Evolutionary conservation across 2,113 vertebrate genomes (phyloP).

Genomic region (Vulpes vulpes): DNA sequence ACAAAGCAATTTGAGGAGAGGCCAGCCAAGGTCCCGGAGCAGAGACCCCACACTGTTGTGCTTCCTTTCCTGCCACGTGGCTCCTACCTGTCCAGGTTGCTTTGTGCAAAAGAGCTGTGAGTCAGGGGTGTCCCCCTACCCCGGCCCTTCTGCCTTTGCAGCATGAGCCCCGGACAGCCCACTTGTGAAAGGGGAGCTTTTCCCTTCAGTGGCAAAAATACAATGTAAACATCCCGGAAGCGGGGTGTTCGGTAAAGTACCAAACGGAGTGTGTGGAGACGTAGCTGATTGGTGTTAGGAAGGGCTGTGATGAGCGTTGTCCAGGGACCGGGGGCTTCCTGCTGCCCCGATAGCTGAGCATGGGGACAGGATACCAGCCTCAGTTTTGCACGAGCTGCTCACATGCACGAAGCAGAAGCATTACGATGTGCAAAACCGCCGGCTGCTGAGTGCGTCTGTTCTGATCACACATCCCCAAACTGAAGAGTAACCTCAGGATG

Average conservation of each 20-base stretch:
- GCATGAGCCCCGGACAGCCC: neutral
- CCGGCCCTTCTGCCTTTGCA: slow-evolving; percentile 68
- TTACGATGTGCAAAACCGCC: neutral
- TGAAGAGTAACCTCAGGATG: neutral
- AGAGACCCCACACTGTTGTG: slow-evolving; percentile 29
- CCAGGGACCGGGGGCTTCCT: neutral
- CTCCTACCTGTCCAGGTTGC: slow-evolving; percentile 62
- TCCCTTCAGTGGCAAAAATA: slow-evolving; percentile 75
- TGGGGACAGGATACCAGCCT: neutral
- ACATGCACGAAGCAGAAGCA: neutral
- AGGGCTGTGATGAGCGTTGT: neutral
- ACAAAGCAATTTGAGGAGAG: neutral
- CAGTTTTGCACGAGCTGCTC: neutral
- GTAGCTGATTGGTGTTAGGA: slow-evolving; percentile 38
- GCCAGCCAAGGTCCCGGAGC: slow-evolving; percentile 22
- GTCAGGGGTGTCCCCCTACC: slow-evolving; percentile 63
- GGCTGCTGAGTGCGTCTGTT: neutral
- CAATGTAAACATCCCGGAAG: slow-evolving; percentile 79
- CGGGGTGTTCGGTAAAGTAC: slow-evolving; percentile 73
- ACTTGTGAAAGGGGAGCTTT: slow-evolving; percentile 66
- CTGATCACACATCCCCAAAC: neutral
- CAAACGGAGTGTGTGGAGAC: slow-evolving; percentile 72
- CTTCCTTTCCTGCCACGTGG: slow-evolving; percentile 15
- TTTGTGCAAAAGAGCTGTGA: slow-evolving; percentile 70
- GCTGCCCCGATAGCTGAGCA: neutral